Base-by-base conservation (phyloP, 2,888 invertebrate genomes). In the Cinara cedri region DNA sequence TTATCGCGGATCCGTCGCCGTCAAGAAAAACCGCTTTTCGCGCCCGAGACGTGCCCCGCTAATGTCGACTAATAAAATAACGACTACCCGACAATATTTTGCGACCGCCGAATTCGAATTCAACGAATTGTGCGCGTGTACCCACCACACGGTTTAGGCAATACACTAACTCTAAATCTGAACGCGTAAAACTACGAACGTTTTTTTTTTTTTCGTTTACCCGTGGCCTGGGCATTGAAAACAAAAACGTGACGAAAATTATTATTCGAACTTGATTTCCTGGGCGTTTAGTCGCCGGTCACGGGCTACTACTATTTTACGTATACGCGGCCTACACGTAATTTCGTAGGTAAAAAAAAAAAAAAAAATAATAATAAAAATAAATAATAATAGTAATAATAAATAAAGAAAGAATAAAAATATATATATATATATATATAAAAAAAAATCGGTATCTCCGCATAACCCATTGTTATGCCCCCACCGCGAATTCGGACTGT, bases 391-490 rank as follows among this genome's bases (percentile, higher is more conserved):
- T 34, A 34, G 34, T 34, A 34, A 34, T 34, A 60, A 26, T 26
- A 63, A 74, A 78, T 24, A 78, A 60, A 78, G 66, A 76, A 76
- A 46, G 63, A 76, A 76, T 55, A 55, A 68, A 34, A 34, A 34
- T 4, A n/a, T n/a, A n/a, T n/a, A n/a, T n/a, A n/a, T n/a, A n/a
- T n/a, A n/a, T n/a, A n/a, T n/a, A n/a, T n/a, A n/a, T n/a, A n/a
- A n/a, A n/a, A n/a, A 76, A 75, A 70, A 78, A 78, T 78, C 78
- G 11, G 68, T 60, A 78, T 70, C 68, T 68, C 70, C 34, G 68
- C 49, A 78, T 62, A 70, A 78, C 68, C 60, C 51, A 78, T 78
- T 78, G 78, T 78, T 78, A 78, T 68, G n/a, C 42, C 78, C 68
- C 78, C 78, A 68, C 78, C 51, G 34, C 51, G n/a, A 78, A 70